Conservation (phyloP, 2,888 invertebrate genomes). For the Dermolepida albohirtum region DNA sequence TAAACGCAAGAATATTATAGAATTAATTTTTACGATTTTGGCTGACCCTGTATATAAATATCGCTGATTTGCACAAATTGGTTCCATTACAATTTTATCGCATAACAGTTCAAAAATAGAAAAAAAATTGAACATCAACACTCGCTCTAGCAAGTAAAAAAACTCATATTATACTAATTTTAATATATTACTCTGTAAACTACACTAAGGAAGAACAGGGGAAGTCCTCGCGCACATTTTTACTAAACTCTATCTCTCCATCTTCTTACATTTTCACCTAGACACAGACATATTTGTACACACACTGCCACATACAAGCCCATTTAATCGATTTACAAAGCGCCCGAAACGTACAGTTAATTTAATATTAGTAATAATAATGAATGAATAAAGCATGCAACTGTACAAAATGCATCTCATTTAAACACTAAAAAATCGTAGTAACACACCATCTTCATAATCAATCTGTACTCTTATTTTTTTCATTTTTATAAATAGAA, state of each 20-base stretch:
- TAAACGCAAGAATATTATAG: no score
- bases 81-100: conserved; percentile 34
- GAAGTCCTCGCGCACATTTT: conserved; percentile 42
- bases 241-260: background rate
- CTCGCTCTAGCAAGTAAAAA: conserved; percentile 59
- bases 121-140: conserved; percentile 53
- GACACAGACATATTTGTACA: conserved; percentile 35
- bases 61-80: background rate
- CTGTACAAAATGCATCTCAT: conserved; percentile 65
- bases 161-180: conserved; percentile 51
- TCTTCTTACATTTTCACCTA: conserved; percentile 26
- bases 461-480: conserved; percentile 42
- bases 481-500: conserved; percentile 42
- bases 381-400: conserved; percentile 63
- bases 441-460: conserved; percentile 30
- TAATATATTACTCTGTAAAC: conserved; percentile 61
- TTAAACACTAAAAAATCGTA: conserved; percentile 61
- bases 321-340: conserved; percentile 53
- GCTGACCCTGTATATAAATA: background rate
- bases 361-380: conserved; percentile 55
- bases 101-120: conserved; percentile 37
- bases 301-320: conserved; percentile 48
- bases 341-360: conserved; percentile 51
- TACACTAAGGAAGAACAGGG: conserved; percentile 55
- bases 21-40: no score